A percentile compares a stretch with the other conserved stretches of the same genome.
Conservation (phyloP, 2,888 invertebrate genomes). For the Argynnis bischoffii region DNA sequence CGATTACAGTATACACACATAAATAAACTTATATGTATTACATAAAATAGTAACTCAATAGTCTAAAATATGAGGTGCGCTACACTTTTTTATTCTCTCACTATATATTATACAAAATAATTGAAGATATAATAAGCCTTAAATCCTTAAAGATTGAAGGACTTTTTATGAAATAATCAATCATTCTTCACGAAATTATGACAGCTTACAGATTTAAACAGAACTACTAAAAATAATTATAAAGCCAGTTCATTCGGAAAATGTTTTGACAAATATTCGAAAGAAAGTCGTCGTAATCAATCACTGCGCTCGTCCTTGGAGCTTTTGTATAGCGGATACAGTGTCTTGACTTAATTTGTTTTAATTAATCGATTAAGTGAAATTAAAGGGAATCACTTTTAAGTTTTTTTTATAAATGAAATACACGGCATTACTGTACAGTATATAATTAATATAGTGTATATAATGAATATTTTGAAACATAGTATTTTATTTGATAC, state of each 20-base stretch:
- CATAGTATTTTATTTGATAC: too few relatives aligned
- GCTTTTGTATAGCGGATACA: constrained; percentile 2
- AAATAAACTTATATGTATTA: too few relatives aligned
- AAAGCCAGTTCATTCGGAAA: constrained; percentile 52
- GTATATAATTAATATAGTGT: too few relatives aligned
- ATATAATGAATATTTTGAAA: too few relatives aligned
- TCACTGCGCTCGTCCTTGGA: constrained; percentile 46
- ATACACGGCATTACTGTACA: too few relatives aligned
- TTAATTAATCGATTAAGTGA: constrained; percentile 9
- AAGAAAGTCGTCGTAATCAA: constrained; percentile 60
- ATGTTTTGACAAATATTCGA: constrained; percentile 73
- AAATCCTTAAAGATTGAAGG: not conserved
- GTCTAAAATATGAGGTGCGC: too few relatives aligned
- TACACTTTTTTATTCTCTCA: not conserved
- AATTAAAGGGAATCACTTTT: too few relatives aligned
- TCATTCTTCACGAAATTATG: not conserved
- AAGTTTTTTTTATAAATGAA: too few relatives aligned
- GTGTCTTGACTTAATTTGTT: not conserved
- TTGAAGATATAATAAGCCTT: not conserved
- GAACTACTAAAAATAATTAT: constrained; percentile 22
- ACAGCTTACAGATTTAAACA: constrained; percentile 19
- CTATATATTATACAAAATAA: too few relatives aligned
- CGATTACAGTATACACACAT: too few relatives aligned
- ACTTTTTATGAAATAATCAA: not conserved
- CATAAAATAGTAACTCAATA: too few relatives aligned